Base-by-base conservation (phyloP, 2,113 vertebrate species). In the Phaetusa simplex region DNA sequence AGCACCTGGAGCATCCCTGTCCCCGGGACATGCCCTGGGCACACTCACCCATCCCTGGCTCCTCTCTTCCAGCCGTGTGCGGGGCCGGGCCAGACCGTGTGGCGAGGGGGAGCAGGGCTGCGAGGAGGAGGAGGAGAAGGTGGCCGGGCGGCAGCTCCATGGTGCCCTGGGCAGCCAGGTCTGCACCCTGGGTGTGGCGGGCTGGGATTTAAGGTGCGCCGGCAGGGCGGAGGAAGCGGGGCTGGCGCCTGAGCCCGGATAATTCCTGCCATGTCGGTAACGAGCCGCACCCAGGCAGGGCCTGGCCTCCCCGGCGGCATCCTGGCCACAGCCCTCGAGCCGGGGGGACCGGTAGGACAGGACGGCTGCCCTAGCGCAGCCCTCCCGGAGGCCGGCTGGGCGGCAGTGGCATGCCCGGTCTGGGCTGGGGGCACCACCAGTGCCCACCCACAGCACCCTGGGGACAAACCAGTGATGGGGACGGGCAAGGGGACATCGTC, bases 311-410 rank as follows among this genome's bases (percentile, higher is more conserved):
- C 42, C 23, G 4, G 66, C 53, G 4, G 82, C 93, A 91, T 65
- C 91, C 52, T 32, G 4, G 93, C 86, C 77, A 7, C 89, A 92
- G 78, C 95, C 91, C 89, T 67, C 0, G 5, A 89, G 67, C 94
- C 5, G 77, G 95, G 89, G 77, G 20, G 95, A 97, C 96, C 86
- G 91, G 96, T 96, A 94, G 58, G 93, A 95, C 96, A 0, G 92
- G 95, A 21, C 55, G 19, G 65, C 56, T 64, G 80, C 45, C 5
- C 72, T 2, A 0, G 86, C 4, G 8, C 30, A 13, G 70, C 90
- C 56, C 78, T 5, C 0, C 0, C 19, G 56, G 50, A 83, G 42
- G 65, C 36, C 27, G 4, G 71, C 27, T 10, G 29, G 45, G 76
- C 7, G 2, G 64, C 77, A 70, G 65, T 5, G 1, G 16, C 12